Evolutionary conservation across 2,113 vertebrate genomes (phyloP), one percentile per base, ranked within the genome.

Genomic region (Dunckerocampus dactyliophorus): DNA sequence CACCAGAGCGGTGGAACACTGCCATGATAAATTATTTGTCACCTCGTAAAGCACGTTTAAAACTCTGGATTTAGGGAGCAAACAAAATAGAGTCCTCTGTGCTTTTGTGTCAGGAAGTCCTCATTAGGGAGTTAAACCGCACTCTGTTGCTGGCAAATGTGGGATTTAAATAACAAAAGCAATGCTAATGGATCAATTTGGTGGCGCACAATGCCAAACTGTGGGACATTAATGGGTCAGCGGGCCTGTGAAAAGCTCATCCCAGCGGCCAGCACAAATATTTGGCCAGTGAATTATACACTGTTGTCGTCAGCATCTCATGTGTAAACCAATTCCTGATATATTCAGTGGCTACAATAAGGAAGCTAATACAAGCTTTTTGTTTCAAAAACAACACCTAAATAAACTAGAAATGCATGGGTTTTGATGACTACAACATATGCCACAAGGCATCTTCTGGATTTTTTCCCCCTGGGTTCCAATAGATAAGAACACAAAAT

Each of bases 261-360:
- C 86, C 80, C 90, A 88, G 89, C 84, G 86, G 82, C 74, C 68
- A 88, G 79, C 68, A 82, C 88, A 92, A 94, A 93, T 89, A 90
- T 88, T 91, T 90, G 81, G 79, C 65, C 83, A 86, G 77, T 63
- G 80, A 87, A 84, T 85, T 74, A 66, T 47, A 72, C 34, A 16
- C 39, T 50, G 52, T 52, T 80, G 62, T 48, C 14, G 52, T 59
- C 63, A 72, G 69, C 54, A 42, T 14, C n/a, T 42, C 34, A 55
- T 39, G 53, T 37, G 31, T 54, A 11, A 37, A 54, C 5, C 28
- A n/a, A 54, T 34, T 34, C 31, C 31, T 34, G 4, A 43, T 43
- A 4, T 3, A 43, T 12, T 43, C 39, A 43, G 3, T 5, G 39
- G 13, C 12, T 12, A 3, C 39, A 43, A 14, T 43, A 14, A 43